Evolutionary conservation across 2,797 vertebrate species (phyloP).

Genomic region (Hapalemur alaotrensis): DNA sequence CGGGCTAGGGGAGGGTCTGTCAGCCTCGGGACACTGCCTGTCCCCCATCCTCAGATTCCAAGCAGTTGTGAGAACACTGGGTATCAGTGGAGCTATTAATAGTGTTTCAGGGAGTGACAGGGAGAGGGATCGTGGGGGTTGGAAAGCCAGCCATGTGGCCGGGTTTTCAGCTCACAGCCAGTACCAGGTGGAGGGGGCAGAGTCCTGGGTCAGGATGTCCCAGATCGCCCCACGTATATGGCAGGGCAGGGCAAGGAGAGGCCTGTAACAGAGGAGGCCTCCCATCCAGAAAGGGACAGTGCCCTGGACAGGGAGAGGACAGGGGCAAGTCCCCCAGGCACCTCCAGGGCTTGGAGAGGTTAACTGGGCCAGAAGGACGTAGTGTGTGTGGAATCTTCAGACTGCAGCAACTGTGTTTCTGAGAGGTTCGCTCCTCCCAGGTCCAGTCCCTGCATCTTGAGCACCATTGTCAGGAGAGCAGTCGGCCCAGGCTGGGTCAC

Average conservation of each 20-base stretch:
- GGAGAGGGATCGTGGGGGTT: neutral
- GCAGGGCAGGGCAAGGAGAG: neutral
- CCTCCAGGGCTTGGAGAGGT: neutral
- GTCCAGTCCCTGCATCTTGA: neutral
- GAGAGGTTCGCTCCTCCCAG: neutral
- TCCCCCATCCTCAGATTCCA: neutral
- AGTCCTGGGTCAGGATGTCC: neutral
- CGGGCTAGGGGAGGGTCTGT: neutral
- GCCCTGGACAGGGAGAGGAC: neutral
- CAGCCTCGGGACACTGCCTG: neutral
- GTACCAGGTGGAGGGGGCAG: slow-evolving; percentile 27
- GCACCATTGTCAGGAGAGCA: slow-evolving; percentile 60
- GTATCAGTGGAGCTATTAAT: slow-evolving; percentile 41
- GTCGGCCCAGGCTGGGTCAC: neutral
- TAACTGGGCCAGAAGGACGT: neutral
- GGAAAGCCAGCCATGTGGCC: neutral
- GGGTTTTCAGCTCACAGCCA: slow-evolving; percentile 17
- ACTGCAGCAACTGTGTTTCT: neutral
- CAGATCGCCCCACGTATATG: neutral
- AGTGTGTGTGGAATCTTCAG: neutral
- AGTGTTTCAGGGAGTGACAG: slow-evolving; percentile 16
- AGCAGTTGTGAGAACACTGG: neutral
- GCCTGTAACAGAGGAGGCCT: slow-evolving; percentile 17
- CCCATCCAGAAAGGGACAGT: neutral
- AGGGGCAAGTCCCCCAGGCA: neutral